Base-by-base conservation (phyloP, 2,797 vertebrate genomes). In the Lophotriccus pileatus region DNA sequence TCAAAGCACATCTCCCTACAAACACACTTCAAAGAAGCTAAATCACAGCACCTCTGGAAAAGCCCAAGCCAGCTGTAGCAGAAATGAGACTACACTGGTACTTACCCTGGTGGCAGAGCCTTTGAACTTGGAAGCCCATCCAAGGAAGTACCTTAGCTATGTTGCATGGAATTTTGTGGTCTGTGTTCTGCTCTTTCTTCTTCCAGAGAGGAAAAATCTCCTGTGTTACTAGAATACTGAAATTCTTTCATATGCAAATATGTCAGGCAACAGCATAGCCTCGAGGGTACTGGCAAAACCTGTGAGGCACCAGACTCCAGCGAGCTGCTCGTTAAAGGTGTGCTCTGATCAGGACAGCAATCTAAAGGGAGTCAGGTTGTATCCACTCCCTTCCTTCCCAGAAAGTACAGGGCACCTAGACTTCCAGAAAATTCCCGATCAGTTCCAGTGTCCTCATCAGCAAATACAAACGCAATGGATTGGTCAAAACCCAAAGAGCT, bases 181-280 rank as follows among this genome's bases (percentile, higher is more conserved):
- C 62, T 80, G 17, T 2, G 6, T 85, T 91, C 76, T 92, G 79
- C 47, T 64, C 46, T 39, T 82, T 93, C 83, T 92, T 73, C 94
- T 90, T 62, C 63, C 72, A 93, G 81, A 94, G 53, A 97, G 47
- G 50, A 89, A 72, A 89, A 79, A 84, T 46, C 32, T 84, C 36
- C 76, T 76, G 23, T 78, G 72, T 64, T 87, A 88, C 78, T 87
- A 52, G 79, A 89, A 92, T 32, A 67, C 75, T 77, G 92, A 95
- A 72, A 95, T 94, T 93, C 93, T 96, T 97, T 96, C 95, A 94
- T 94, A 94, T 96, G 94, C 80, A 96, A 93, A 95, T 97, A 60
- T 69, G 80, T 84, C 95, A 95, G 90, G 93, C 93, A 97, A 56
- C 44, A 95, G 87, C 79, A 84, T 5, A 91, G 93, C 94, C 95